Percentiles rank a stretch among this genome's conserved stretches.
Conservation (phyloP, 2,113 vertebrate genomes). For the Myanophis thanlyinensis region DNA sequence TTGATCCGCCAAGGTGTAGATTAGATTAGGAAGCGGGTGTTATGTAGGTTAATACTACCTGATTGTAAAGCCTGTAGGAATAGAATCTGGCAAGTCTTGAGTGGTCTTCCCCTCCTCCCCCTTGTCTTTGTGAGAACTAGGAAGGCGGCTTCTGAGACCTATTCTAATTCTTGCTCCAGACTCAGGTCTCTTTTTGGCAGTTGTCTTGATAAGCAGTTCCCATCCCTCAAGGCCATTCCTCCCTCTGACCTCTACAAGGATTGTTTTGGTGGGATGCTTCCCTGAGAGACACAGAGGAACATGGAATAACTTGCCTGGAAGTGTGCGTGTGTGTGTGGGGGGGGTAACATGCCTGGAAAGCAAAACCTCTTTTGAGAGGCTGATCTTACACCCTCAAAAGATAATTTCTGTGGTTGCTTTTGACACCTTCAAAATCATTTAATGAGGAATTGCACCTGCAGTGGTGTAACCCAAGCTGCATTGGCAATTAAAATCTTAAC, state of each 20-base stretch:
- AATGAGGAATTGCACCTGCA: neutral
- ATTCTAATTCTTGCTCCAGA: neutral
- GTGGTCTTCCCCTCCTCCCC: neutral
- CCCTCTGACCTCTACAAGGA: neutral
- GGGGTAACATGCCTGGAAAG: neutral
- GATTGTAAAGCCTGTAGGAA: neutral
- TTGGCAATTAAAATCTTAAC: neutral
- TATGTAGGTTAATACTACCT: neutral
- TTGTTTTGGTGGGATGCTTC: neutral
- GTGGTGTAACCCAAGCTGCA: too few relatives aligned
- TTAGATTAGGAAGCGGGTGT: neutral
- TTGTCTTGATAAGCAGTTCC: neutral
- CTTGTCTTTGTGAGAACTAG: neutral
- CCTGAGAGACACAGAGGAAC: too few relatives aligned
- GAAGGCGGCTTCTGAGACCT: neutral
- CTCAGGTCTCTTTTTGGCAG: neutral
- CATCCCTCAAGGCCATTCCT: neutral
- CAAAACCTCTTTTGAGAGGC: neutral
- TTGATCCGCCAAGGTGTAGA: neutral
- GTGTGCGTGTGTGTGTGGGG: too few relatives aligned
- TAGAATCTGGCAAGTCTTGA: neutral
- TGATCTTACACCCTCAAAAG: neutral
- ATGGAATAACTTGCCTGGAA: too few relatives aligned
- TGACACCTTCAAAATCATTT: too few relatives aligned
- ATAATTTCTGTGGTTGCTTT: neutral